Evolutionary conservation across 1,140 invertebrate genomes (phyloP).

Genomic region (Drosophila melanica): DNA sequence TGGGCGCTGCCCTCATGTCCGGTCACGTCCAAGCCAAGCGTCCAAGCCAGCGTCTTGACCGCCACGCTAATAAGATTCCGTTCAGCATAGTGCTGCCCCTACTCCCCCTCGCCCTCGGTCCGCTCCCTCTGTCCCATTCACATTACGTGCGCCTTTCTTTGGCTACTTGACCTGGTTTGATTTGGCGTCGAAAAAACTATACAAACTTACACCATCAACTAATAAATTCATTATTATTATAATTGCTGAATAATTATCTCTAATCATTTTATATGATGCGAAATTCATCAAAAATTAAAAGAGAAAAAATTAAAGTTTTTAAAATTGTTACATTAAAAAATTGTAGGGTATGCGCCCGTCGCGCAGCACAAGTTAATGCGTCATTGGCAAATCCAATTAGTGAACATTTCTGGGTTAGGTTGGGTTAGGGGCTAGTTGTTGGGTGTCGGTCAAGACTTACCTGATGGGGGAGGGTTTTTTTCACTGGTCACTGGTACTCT

Average conservation of each 20-base stretch:
- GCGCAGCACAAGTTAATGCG: not conserved
- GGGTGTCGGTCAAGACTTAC: constrained; percentile 4
- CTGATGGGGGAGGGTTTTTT: not conserved
- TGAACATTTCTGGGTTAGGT: not conserved
- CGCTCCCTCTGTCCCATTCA: not conserved
- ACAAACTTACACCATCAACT: no score
- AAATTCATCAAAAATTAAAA: no score
- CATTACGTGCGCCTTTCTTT: constrained; percentile 62
- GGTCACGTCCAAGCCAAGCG: not conserved
- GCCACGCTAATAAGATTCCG: constrained; percentile 69
- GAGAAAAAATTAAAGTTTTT: no score
- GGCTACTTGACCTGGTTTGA: constrained; percentile 74
- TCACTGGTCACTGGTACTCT: constrained; percentile 58
- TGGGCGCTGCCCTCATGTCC: not conserved
- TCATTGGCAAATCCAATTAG: constrained; percentile 60
- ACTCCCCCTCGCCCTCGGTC: not conserved
- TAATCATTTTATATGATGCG: no score
- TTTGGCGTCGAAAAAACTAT: constrained; percentile 32
- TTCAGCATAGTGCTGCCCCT: not conserved
- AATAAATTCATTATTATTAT: no score
- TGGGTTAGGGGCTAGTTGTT: not conserved
- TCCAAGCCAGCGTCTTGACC: constrained; percentile 60
- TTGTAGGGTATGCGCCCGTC: constrained; percentile 14
- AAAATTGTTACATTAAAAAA: no score
- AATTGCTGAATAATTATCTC: no score